A percentile compares a stretch with the other conserved stretches of the same genome.
These are phyloP conservation scores for Echeneis naucrates DNA, from an alignment of 2,797 vertebrate genomes.

Conservation along the genomic window DNA sequence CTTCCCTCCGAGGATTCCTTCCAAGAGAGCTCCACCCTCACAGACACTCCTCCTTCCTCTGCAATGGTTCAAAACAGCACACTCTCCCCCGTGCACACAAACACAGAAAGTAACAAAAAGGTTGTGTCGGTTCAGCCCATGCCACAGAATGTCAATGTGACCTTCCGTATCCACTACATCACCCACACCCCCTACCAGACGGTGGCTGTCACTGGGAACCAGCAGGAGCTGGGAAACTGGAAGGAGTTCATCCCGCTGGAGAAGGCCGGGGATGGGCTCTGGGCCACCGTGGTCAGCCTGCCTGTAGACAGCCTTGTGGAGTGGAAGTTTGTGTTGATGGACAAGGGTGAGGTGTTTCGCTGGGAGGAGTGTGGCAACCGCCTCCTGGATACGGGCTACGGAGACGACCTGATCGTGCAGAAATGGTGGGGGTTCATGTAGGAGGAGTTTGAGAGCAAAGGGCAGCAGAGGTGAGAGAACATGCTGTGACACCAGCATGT, in stretches of 20 bases:
- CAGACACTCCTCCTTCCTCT: background rate
- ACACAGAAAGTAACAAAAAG: constrained; percentile 71
- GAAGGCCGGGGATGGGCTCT: constrained; percentile 85
- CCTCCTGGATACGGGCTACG: constrained; percentile 83
- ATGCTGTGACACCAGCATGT: background rate
- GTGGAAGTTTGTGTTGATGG: constrained; percentile 96
- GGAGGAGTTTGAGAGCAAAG: constrained; percentile 13
- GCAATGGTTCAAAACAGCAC: constrained; percentile 20
- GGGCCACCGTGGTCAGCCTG: constrained; percentile 85
- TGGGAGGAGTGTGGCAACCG: constrained; percentile 96
- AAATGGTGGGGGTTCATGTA: constrained; percentile 90
- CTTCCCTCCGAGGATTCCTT: constrained; percentile 3
- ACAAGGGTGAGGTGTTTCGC: constrained; percentile 87
- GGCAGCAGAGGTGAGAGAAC: background rate
- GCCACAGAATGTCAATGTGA: constrained; percentile 84
- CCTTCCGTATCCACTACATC: constrained; percentile 91
- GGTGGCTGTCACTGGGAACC: constrained; percentile 91
- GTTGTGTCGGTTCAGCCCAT: constrained; percentile 82
- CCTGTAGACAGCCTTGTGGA: constrained; percentile 87
- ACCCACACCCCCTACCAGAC: constrained; percentile 81
- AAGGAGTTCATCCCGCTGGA: constrained; percentile 85
- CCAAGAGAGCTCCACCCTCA: background rate
- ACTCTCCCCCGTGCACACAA: constrained; percentile 48
- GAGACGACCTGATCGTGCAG: constrained; percentile 85
- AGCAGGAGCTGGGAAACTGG: constrained; percentile 91